Conservation (phyloP, 2,888 invertebrate genomes). For the Pandemis heparana region DNA sequence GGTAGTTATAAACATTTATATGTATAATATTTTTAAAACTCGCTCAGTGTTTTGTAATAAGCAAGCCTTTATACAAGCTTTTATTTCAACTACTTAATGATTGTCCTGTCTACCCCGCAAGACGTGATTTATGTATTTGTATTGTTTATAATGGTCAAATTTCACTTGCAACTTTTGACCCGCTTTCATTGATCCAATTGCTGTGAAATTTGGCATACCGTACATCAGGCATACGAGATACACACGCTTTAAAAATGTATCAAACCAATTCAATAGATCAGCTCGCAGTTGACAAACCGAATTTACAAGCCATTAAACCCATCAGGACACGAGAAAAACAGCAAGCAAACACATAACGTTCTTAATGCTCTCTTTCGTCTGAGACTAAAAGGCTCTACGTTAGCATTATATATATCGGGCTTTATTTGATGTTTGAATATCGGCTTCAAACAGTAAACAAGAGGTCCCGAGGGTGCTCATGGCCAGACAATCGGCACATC, state of each 20-base stretch:
- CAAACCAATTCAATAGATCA: background rate
- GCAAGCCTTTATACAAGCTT: too few relatives aligned
- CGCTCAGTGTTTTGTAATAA: too few relatives aligned
- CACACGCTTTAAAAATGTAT: background rate
- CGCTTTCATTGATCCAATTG: too few relatives aligned
- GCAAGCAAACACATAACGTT: background rate
- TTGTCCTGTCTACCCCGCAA: too few relatives aligned
- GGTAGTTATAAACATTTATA: too few relatives aligned
- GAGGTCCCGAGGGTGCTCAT: constrained; percentile 17
- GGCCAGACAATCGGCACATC: constrained; percentile 17
- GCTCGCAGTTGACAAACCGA: constrained; percentile 1
- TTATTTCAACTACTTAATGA: too few relatives aligned
- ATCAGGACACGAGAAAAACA: background rate
- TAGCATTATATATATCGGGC: constrained; percentile 17
- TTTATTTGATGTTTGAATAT: constrained; percentile 15
- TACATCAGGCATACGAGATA: background rate
- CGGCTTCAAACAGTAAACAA: constrained; percentile 23
- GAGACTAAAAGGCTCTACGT: constrained; percentile 5
- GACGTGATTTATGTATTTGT: too few relatives aligned
- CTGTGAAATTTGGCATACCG: too few relatives aligned
- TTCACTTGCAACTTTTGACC: too few relatives aligned
- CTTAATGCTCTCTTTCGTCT: constrained; percentile 4
- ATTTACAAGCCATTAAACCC: background rate
- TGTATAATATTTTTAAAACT: too few relatives aligned
- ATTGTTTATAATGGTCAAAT: too few relatives aligned